phyloP scores from a whole-genome alignment of 2,888 invertebrate species.

The Hololepta plana region DNA sequence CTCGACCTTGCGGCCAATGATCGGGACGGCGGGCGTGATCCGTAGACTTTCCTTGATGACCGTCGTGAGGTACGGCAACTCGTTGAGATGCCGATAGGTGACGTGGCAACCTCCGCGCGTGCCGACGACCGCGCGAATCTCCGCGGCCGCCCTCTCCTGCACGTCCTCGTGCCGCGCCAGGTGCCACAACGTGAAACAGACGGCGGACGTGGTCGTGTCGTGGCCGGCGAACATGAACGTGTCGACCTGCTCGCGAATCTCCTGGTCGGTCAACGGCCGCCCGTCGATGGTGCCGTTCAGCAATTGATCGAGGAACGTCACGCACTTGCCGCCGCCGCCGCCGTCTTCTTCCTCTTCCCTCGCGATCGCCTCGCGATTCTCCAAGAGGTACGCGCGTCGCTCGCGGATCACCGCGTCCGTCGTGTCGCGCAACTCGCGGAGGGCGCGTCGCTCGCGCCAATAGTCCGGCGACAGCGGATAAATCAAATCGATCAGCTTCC shows the following conservation, averaged over 20 bases:
- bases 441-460: constrained; percentile 29
- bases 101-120: constrained; percentile 12
- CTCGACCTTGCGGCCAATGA: constrained; percentile 26
- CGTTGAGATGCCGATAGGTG: constrained; percentile 23
- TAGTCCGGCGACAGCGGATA: constrained; percentile 39
- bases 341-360: constrained; percentile 12
- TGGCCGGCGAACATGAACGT: constrained; percentile 55
- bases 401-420: constrained; percentile 36
- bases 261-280: constrained; percentile 34
- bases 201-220: constrained; percentile 29
- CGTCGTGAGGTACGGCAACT: constrained; percentile 29
- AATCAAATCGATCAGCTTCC: constrained; percentile 28
- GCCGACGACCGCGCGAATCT: constrained; percentile 21
- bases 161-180: constrained; percentile 26
- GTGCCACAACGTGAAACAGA: constrained; percentile 27
- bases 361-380: constrained; percentile 3
- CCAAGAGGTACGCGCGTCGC: constrained; percentile 24
- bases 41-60: constrained; percentile 35
- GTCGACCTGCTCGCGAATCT: constrained; percentile 50
- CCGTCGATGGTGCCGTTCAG: constrained; percentile 35
- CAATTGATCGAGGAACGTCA: constrained; percentile 49
- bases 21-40: constrained; percentile 33
- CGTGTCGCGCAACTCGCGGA: constrained; percentile 31
- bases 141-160: constrained; percentile 21
- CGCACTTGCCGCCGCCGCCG: constrained; percentile 41